Base-by-base conservation (phyloP, 2,797 vertebrate genomes). In the Chelidonichthys spinosus region DNA sequence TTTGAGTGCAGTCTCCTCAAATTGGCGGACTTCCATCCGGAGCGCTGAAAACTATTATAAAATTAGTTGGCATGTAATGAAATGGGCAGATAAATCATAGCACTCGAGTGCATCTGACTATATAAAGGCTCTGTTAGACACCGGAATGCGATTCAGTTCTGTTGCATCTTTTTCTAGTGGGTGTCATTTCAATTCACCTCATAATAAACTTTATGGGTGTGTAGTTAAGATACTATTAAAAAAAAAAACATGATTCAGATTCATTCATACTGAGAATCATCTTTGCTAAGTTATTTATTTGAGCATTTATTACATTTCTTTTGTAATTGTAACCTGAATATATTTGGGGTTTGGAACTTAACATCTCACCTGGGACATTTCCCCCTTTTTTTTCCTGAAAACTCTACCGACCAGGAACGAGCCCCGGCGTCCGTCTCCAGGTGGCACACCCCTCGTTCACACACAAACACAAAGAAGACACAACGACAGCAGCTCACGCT, bases 401-500 rank as follows among this genome's bases (percentile, higher is more conserved):
- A 59, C 33, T 33, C 13, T 2, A 40, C 3, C 17, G 6, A 39
- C 5, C 5, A 37, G 25, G 25, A 25, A 25, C 25, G 9, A 65
- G 6, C 39, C 15, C 15, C 11, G 5, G 4, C 35, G 4, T 53
- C 40, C 6, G 3, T 43, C 18, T 64, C 35, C 2, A 13, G 50
- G 47, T 0, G 8, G 63, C 79, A 85, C 56, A 35, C 58, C 18
- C 37, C 69, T 66, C 58, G 69, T 70, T 76, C 67, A 74, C 68
- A 68, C 35, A 44, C 36, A 60, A 9, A 60, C n/a, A 53, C 9
- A 15, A 36, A 36, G 14, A 18, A 8, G 18, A 70, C 65, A 69
- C 44, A 74, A 15, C 69, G 37, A 63, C 52, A 52, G 47, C 52
- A 44, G 62, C 63, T 60, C 35, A 52, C 54, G 54, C 25, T 8